A percentile compares a stretch with the other conserved stretches of the same genome.
phyloP scores from a whole-genome alignment of 2,797 vertebrate species.

The Thalassophryne amazonica region DNA sequence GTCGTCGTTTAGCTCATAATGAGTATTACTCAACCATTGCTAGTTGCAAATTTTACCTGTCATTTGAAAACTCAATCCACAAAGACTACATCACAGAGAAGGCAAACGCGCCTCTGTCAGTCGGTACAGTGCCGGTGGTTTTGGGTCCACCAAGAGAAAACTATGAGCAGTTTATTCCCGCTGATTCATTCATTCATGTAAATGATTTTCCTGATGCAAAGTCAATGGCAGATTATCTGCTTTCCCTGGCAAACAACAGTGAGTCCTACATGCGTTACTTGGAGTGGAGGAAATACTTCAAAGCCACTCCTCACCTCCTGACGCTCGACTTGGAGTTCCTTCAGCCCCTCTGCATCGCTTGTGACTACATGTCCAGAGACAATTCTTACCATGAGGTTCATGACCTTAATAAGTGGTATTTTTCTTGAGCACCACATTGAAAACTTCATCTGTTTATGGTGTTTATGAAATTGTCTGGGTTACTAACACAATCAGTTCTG shows the following conservation, averaged over 20 bases:
- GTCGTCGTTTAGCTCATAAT: slow-evolving; percentile 72
- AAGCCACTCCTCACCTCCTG: slow-evolving; percentile 53
- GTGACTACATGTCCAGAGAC: slow-evolving; percentile 84
- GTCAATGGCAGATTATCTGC: slow-evolving; percentile 83
- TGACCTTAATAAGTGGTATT: slow-evolving; percentile 85
- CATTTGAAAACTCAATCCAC: slow-evolving; percentile 89
- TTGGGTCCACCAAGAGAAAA: slow-evolving; percentile 86
- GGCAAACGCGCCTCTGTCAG: slow-evolving; percentile 84
- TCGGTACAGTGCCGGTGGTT: slow-evolving; percentile 85
- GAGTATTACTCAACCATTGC: slow-evolving; percentile 84
- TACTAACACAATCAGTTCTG: too few species aligned
- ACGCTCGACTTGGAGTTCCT: slow-evolving; percentile 72
- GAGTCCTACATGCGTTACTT: slow-evolving; percentile 83
- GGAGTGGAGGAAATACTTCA: slow-evolving; percentile 83
- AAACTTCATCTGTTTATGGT: too few species aligned
- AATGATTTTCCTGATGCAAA: slow-evolving; percentile 85
- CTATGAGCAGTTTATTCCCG: slow-evolving; percentile 86
- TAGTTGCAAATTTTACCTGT: slow-evolving; percentile 88
- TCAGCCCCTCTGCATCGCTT: slow-evolving; percentile 84
- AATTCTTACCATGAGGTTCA: slow-evolving; percentile 79
- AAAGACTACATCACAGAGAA: slow-evolving; percentile 90
- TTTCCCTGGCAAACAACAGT: slow-evolving; percentile 79
- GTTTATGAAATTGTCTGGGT: too few species aligned
- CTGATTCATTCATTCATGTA: slow-evolving; percentile 86
- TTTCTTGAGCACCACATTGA: neutral